phyloP scores from a whole-genome alignment of 2,888 invertebrate species.

The Chymomyza caudatula region DNA sequence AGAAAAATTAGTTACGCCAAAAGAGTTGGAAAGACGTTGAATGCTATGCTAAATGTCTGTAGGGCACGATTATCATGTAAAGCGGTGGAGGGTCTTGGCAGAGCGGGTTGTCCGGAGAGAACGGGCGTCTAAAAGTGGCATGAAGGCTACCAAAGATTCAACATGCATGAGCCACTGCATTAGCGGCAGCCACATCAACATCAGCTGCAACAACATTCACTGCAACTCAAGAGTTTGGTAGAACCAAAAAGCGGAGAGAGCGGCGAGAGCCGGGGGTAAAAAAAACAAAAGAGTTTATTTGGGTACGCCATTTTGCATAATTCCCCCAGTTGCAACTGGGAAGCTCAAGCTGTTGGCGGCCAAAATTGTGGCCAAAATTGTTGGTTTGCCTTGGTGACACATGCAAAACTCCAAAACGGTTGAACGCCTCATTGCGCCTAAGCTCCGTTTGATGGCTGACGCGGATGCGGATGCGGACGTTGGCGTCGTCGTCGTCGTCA shows the following conservation, averaged over 20 bases:
- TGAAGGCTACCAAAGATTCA: constrained; percentile 2
- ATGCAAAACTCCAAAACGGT: constrained; percentile 10
- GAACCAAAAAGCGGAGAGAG: too few species aligned
- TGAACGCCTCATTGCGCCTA: constrained; percentile 57
- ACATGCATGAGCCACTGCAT: constrained; percentile 32
- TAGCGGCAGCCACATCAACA: constrained; percentile 27
- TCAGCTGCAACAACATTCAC: neutral
- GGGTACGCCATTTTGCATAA: constrained; percentile 40
- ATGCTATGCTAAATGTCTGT: constrained; percentile 64
- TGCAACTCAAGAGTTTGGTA: neutral
- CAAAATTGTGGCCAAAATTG: constrained; percentile 8
- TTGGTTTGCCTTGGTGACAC: constrained; percentile 36
- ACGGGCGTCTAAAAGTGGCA: neutral
- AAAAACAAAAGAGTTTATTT: neutral
- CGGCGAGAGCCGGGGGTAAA: neutral
- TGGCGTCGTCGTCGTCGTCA: too few species aligned
- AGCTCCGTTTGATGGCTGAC: constrained; percentile 55
- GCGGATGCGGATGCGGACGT: constrained; percentile 1
- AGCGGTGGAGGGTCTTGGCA: constrained; percentile 10
- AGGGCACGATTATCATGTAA: constrained; percentile 67
- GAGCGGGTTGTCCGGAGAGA: neutral
- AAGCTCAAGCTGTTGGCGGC: neutral
- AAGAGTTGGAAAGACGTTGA: constrained; percentile 42
- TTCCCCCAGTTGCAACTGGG: constrained; percentile 34
- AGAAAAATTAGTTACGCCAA: constrained; percentile 71